A percentile compares a stretch with the other conserved stretches of the same genome.
phyloP scores from a whole-genome alignment of 2,113 vertebrate genomes.

The Argyrosomus japonicus region DNA sequence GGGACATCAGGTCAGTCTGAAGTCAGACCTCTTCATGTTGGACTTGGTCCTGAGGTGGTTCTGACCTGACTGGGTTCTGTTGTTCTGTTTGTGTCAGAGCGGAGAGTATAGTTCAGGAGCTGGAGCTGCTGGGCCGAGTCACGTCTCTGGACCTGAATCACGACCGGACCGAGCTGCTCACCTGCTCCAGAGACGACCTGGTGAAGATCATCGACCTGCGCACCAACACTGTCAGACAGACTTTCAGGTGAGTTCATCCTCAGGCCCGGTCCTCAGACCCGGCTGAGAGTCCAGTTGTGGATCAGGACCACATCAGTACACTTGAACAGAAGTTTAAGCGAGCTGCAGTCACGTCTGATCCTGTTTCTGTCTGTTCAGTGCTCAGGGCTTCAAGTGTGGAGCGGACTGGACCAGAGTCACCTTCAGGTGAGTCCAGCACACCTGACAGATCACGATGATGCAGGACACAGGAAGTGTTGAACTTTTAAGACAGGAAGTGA shows the following conservation, averaged over 20 bases:
- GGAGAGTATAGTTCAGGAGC: constrained; percentile 91
- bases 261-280: no score
- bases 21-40: no score
- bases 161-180: constrained; percentile 93
- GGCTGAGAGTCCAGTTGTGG: no score
- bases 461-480: no score
- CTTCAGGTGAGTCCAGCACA: constrained; percentile 88
- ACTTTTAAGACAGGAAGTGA: not conserved
- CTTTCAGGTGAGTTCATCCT: constrained; percentile 86
- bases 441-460: no score
- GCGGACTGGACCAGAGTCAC: constrained; percentile 97
- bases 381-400: constrained; percentile 96
- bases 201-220: constrained; percentile 95
- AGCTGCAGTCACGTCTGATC: not conserved
- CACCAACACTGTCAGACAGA: constrained; percentile 86
- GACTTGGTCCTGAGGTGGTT: no score
- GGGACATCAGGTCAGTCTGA: constrained; percentile 94
- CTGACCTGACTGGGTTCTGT: not conserved
- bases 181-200: constrained; percentile 95
- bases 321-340: no score
- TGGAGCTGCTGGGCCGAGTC: constrained; percentile 93
- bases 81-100: constrained; percentile 80
- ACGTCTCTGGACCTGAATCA: constrained; percentile 96
- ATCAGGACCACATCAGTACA: no score
- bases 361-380: constrained; percentile 76